phyloP scores from a whole-genome alignment of 2,888 invertebrate genomes.

The Campoplex capitator region DNA sequence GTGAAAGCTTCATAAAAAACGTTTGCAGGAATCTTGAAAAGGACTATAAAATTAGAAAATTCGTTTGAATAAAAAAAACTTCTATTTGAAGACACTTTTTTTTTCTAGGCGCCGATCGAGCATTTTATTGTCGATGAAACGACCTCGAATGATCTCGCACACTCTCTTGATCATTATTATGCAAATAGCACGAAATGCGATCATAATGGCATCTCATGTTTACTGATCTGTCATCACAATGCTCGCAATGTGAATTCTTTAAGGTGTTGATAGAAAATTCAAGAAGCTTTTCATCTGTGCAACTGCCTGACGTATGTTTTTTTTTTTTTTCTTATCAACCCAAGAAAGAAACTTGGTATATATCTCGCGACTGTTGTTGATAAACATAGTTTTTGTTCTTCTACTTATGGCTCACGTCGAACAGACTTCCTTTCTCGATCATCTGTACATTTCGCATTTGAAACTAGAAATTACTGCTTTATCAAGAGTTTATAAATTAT shows the following conservation, averaged over 20 bases:
- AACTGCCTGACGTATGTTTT: constrained; percentile 55
- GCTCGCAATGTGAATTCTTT: constrained; percentile 32
- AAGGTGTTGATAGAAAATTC: background rate
- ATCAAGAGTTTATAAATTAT: no score
- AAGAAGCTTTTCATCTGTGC: constrained; percentile 25
- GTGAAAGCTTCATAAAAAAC: background rate
- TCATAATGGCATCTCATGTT: background rate
- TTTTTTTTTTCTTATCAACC: background rate
- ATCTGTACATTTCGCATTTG: background rate
- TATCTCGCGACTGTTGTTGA: constrained; percentile 8
- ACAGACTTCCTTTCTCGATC: background rate
- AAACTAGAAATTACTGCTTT: background rate
- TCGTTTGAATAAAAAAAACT: background rate
- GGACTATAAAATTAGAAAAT: background rate
- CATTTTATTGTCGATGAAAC: constrained; percentile 11
- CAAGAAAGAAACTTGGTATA: constrained; percentile 6
- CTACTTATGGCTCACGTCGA: background rate
- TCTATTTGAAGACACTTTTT: background rate
- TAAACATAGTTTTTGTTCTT: background rate
- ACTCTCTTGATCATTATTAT: constrained; percentile 52
- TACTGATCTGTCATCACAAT: background rate
- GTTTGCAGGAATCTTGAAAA: background rate
- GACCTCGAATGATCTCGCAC: constrained; percentile 53
- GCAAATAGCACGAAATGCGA: constrained; percentile 47
- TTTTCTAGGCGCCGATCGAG: background rate